Evolutionary conservation across 2,888 invertebrate species (phyloP).

Genomic region (Punctoribates punctum): DNA sequence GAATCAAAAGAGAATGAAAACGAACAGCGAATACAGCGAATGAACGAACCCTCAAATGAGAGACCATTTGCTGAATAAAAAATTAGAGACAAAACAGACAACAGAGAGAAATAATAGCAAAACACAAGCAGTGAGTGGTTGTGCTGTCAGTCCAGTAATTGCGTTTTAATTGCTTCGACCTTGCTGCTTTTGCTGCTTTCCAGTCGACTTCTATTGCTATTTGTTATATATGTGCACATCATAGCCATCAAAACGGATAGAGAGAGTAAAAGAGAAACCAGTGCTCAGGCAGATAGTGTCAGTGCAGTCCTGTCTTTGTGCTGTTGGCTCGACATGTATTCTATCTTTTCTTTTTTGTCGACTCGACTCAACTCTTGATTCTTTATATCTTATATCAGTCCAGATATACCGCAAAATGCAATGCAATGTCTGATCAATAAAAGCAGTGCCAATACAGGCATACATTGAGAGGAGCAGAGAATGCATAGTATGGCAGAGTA

Average conservation of each 20-base stretch:
- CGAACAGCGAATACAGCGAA: neutral
- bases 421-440: slow-evolving; percentile 38
- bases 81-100: slow-evolving; percentile 23
- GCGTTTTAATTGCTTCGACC: slow-evolving; percentile 38
- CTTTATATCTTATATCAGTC: slow-evolving; percentile 29
- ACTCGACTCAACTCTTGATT: slow-evolving; percentile 31
- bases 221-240: slow-evolving; percentile 23
- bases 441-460: slow-evolving; percentile 16
- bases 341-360: slow-evolving; percentile 31
- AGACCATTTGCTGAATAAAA: slow-evolving; percentile 10
- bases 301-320: slow-evolving; percentile 3
- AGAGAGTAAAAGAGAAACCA: neutral
- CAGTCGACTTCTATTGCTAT: neutral
- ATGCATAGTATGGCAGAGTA: neutral
- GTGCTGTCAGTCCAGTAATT: slow-evolving; percentile 30
- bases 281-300: neutral
- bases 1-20: slow-evolving; percentile 23
- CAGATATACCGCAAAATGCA: slow-evolving; percentile 38
- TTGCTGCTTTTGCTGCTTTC: slow-evolving; percentile 20
- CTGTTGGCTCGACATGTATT: slow-evolving; percentile 26
- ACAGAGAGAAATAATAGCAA: slow-evolving; percentile 6
- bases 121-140: neutral
- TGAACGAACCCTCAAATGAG: neutral
- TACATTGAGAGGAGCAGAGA: no score
- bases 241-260: slow-evolving; percentile 6